Evolutionary conservation across 2,888 invertebrate genomes (phyloP).

Genomic region (Sericinus montela): DNA sequence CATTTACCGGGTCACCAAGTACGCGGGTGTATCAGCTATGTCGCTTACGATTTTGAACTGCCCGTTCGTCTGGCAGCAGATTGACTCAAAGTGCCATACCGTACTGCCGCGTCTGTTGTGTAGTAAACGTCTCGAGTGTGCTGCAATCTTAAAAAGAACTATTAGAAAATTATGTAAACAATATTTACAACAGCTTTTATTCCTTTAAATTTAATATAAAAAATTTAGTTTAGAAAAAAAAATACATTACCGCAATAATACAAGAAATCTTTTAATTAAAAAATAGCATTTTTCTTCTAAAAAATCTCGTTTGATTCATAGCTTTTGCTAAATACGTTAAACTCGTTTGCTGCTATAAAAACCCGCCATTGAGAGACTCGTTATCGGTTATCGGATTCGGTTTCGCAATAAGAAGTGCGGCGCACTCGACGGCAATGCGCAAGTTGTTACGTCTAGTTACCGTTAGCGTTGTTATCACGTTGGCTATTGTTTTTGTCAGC

Average conservation of each 20-base stretch:
- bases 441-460: conserved; percentile 36
- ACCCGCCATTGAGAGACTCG: not conserved
- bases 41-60: conserved; percentile 3
- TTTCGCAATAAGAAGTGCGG: not conserved
- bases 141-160: not conserved
- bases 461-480: conserved; percentile 31
- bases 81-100: not conserved
- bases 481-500: conserved; percentile 36
- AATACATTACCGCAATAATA: no score
- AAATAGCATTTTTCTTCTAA: conserved; percentile 5
- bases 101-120: conserved; percentile 7
- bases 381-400: not conserved
- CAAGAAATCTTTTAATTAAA: no score
- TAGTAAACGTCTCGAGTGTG: not conserved
- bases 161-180: no score
- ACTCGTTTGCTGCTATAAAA: not conserved
- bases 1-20: not conserved
- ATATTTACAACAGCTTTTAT: no score
- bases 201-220: no score
- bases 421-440: conserved; percentile 36
- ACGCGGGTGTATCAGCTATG: not conserved
- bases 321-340: no score
- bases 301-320: no score
- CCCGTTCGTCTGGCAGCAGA: conserved; percentile 6
- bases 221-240: no score